These are phyloP conservation scores for Masticophis lateralis DNA, from an alignment of 2,797 vertebrate species.

Conservation along the genomic window DNA sequence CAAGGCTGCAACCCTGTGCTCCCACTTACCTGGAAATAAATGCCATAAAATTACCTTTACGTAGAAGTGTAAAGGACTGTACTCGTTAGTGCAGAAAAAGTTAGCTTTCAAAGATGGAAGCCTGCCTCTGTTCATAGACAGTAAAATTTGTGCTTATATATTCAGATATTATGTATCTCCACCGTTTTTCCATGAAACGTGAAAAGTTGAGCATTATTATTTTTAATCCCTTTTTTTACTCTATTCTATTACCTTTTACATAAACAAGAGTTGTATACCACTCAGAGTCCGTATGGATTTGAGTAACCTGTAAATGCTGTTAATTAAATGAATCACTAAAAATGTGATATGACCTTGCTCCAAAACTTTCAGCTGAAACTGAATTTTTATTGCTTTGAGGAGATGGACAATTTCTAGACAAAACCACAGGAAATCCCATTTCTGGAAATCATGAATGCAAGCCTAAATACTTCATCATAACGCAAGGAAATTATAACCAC, in stretches of 20 bases:
- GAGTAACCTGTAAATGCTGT: not conserved
- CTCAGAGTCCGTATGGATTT: not conserved
- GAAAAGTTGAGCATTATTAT: not conserved
- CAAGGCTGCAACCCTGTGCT: not conserved
- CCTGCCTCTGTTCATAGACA: not conserved
- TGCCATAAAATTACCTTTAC: not conserved
- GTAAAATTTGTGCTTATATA: not conserved
- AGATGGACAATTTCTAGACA: constrained; percentile 5
- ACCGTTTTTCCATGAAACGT: not conserved
- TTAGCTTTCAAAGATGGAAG: not conserved
- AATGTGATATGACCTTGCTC: constrained; percentile 26
- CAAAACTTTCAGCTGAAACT: constrained; percentile 45
- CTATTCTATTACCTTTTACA: not conserved
- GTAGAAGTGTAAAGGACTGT: not conserved
- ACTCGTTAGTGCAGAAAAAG: not conserved
- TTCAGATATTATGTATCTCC: not conserved
- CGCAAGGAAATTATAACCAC: not conserved
- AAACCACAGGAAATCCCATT: not conserved
- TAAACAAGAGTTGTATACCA: not conserved
- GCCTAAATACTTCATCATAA: constrained; percentile 2
- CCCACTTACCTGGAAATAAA: not conserved
- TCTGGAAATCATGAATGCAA: not conserved
- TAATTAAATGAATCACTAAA: not conserved
- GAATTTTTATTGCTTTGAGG: constrained; percentile 56
- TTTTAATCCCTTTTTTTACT: not conserved